Evolutionary conservation across 2,797 vertebrate species (phyloP).

Genomic region (Haliaeetus albicilla): DNA sequence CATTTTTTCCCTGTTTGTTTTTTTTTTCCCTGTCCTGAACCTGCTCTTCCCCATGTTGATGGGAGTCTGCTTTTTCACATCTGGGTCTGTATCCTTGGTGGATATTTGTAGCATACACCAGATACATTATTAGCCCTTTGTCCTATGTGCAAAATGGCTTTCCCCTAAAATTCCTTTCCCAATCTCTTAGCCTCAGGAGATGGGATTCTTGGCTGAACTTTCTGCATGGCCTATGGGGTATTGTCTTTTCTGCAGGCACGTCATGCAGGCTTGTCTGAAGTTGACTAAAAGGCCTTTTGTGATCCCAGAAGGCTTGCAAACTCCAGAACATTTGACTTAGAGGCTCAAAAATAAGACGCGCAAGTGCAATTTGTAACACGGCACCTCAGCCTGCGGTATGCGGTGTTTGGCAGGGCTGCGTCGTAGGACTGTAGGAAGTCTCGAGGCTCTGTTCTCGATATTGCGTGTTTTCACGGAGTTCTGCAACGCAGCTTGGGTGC

Average conservation of each 20-base stretch:
- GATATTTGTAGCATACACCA: neutral
- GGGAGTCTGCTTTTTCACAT: neutral
- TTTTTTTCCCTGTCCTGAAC: neutral
- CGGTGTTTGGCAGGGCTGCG: fast-evolving
- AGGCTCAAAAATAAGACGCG: neutral
- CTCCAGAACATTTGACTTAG: neutral
- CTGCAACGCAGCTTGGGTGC: neutral
- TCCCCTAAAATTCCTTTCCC: neutral
- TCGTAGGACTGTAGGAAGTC: fast-evolving
- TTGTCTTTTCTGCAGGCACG: neutral
- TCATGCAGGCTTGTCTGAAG: neutral
- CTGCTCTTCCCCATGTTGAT: neutral
- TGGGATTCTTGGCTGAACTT: constrained; percentile 8
- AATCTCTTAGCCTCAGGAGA: neutral
- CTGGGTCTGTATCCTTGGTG: neutral
- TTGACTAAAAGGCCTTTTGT: neutral
- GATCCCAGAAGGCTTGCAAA: neutral
- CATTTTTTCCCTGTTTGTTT: fast-evolving
- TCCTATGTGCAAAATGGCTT: neutral
- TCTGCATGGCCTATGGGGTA: fast-evolving
- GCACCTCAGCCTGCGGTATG: neutral
- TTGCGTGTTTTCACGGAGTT: neutral
- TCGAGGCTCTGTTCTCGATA: fast-evolving
- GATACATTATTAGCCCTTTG: neutral
- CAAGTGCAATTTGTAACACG: neutral